These are phyloP conservation scores for Lithophane socia DNA, from an alignment of 2,888 invertebrate species.

Conservation along the genomic window DNA sequence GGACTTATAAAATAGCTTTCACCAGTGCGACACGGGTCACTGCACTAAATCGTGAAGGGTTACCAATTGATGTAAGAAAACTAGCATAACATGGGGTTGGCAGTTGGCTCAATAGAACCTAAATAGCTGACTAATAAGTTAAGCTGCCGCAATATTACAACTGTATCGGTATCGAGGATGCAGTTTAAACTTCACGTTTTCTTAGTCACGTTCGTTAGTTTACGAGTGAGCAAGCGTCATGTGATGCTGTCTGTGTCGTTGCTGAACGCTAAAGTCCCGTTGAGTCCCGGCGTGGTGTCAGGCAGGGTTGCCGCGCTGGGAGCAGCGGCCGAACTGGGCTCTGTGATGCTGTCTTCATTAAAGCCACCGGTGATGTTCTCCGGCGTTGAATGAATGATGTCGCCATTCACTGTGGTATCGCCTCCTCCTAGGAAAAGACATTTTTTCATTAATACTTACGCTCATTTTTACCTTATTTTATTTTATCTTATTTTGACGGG, in stretches of 20 bases:
- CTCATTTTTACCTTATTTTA: background rate
- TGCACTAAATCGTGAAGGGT: slow-evolving; percentile 16
- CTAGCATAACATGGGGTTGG: slow-evolving; percentile 21
- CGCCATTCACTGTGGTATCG: slow-evolving; percentile 85
- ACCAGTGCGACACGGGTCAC: slow-evolving; percentile 2
- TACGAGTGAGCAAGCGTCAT: slow-evolving; percentile 70
- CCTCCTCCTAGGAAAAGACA: slow-evolving; percentile 83
- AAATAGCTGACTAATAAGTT: slow-evolving; percentile 28
- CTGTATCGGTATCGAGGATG: slow-evolving; percentile 25
- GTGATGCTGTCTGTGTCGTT: slow-evolving; percentile 69
- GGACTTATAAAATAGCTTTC: slow-evolving; percentile 2
- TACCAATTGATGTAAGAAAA: slow-evolving; percentile 25
- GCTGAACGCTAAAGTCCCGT: slow-evolving; percentile 47
- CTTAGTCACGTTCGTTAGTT: slow-evolving; percentile 37
- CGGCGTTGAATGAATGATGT: slow-evolving; percentile 67
- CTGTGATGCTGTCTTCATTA: slow-evolving; percentile 58
- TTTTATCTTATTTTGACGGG: no score
- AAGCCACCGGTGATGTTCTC: slow-evolving; percentile 67
- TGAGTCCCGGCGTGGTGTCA: slow-evolving; percentile 33
- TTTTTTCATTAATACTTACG: slow-evolving; percentile 10
- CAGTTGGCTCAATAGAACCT: slow-evolving; percentile 29
- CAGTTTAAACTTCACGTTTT: slow-evolving; percentile 43
- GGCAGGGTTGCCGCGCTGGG: slow-evolving; percentile 34
- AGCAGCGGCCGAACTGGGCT: slow-evolving; percentile 53
- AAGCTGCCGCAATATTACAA: slow-evolving; percentile 29